Percentiles rank a stretch among this genome's conserved stretches.
phyloP scores from a whole-genome alignment of 2,797 vertebrate genomes.

The Peromyscus nudipes region DNA sequence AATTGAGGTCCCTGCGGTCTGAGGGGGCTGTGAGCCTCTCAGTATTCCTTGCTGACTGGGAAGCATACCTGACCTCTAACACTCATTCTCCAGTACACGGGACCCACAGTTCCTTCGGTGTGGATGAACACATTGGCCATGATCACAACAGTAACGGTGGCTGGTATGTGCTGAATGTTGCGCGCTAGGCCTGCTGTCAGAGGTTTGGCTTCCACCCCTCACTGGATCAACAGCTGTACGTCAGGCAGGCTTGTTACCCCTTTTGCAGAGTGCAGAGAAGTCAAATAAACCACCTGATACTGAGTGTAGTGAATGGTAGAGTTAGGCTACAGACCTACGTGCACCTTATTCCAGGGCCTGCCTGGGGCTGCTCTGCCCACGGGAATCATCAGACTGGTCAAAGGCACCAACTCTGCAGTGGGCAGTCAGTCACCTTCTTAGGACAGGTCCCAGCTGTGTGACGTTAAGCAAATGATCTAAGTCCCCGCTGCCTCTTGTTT shows the following conservation, averaged over 20 bases:
- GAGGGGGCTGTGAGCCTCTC: background rate
- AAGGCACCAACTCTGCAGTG: background rate
- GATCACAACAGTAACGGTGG: background rate
- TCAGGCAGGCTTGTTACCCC: background rate
- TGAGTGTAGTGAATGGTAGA: background rate
- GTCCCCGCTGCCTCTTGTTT: slow-evolving; percentile 17
- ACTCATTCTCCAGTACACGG: background rate
- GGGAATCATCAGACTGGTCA: background rate
- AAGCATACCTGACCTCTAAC: background rate
- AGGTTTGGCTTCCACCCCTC: background rate
- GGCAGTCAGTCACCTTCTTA: background rate
- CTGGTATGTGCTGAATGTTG: background rate
- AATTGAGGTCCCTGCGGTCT: background rate
- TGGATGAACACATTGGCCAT: rapidly evolving
- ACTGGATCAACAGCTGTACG: background rate
- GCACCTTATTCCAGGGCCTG: background rate
- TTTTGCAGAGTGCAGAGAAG: background rate
- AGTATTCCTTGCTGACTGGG: background rate
- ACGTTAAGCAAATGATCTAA: background rate
- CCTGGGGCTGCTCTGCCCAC: background rate
- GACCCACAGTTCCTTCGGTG: background rate
- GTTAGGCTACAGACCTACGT: background rate
- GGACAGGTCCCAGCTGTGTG: background rate
- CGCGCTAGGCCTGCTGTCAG: background rate
- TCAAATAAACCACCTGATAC: background rate